Evolutionary conservation across 2,888 invertebrate genomes (phyloP).

Genomic region (Bombyx huttoni): DNA sequence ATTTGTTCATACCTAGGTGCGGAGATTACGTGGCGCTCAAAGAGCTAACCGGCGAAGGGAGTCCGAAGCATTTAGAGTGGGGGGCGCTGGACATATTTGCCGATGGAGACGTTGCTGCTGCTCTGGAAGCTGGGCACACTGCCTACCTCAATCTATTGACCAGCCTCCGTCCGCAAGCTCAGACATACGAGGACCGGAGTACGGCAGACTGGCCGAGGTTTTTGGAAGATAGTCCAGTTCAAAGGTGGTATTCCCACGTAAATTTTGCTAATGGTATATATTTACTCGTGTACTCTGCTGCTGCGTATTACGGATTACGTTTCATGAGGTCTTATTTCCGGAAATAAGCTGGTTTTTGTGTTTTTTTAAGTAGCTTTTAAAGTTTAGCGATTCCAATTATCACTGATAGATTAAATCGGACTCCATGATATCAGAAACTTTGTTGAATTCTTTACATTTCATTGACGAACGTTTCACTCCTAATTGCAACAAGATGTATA

Average conservation of each 20-base stretch:
- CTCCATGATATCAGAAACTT: too few species aligned
- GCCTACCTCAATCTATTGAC: conserved; percentile 46
- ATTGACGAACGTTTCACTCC: too few species aligned
- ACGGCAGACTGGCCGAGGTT: conserved; percentile 24
- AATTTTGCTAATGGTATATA: conserved; percentile 28
- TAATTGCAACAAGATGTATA: too few species aligned
- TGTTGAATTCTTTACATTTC: too few species aligned
- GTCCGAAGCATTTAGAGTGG: conserved; percentile 41
- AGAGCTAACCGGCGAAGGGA: conserved; percentile 17
- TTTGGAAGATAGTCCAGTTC: conserved; percentile 19
- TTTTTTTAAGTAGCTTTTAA: not conserved
- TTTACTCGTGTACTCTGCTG: conserved; percentile 22
- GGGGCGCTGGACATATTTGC: conserved; percentile 54
- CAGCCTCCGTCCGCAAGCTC: conserved; percentile 51
- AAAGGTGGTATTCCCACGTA: conserved; percentile 24
- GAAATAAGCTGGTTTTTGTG: conserved; percentile 8
- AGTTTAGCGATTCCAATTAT: too few species aligned
- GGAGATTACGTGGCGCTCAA: conserved; percentile 49
- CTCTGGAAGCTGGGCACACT: conserved; percentile 53
- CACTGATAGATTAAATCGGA: too few species aligned
- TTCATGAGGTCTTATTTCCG: conserved; percentile 19
- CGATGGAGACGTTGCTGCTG: conserved; percentile 52
- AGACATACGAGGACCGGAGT: conserved; percentile 42
- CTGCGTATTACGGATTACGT: conserved; percentile 22
- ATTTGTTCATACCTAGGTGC: conserved; percentile 47